phyloP scores from a whole-genome alignment of 2,888 invertebrate species.

The Heliconius ethilla region DNA sequence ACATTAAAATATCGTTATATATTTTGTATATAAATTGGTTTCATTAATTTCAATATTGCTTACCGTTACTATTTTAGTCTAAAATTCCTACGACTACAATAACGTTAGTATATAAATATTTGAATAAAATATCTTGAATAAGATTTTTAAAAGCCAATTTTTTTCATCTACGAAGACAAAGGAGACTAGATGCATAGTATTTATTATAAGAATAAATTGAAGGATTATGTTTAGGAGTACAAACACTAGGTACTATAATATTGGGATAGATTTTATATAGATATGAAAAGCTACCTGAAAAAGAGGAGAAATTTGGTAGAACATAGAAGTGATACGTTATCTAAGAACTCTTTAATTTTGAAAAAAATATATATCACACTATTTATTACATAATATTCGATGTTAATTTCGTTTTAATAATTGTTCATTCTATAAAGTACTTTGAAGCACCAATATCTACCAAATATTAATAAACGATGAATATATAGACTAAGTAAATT shows the following conservation, averaged over 20 bases:
- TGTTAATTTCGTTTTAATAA: constrained; percentile 67
- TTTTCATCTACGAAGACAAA: constrained; percentile 63
- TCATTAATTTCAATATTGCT: constrained; percentile 59
- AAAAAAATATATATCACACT: constrained; percentile 53
- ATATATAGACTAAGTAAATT: constrained; percentile 60
- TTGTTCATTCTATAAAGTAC: constrained; percentile 62
- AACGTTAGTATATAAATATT: constrained; percentile 77
- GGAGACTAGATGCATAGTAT: constrained; percentile 59
- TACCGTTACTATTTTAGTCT: constrained; percentile 56
- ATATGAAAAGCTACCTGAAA: constrained; percentile 42
- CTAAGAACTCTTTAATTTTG: constrained; percentile 51
- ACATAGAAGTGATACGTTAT: constrained; percentile 43
- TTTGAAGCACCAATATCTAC: constrained; percentile 62
- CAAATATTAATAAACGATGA: constrained; percentile 65
- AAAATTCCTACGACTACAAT: constrained; percentile 70
- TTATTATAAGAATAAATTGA: constrained; percentile 57
- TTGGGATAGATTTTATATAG: constrained; percentile 44
- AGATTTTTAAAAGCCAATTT: constrained; percentile 64
- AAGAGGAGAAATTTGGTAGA: constrained; percentile 43
- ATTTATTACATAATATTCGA: constrained; percentile 67
- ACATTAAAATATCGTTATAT: constrained; percentile 73
- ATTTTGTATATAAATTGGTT: constrained; percentile 78
- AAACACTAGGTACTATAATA: constrained; percentile 49
- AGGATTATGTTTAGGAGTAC: constrained; percentile 65
- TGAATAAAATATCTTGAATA: constrained; percentile 77